Base-by-base conservation (phyloP, 2,113 vertebrate genomes). In the Oncorhynchus tshawytscha region DNA sequence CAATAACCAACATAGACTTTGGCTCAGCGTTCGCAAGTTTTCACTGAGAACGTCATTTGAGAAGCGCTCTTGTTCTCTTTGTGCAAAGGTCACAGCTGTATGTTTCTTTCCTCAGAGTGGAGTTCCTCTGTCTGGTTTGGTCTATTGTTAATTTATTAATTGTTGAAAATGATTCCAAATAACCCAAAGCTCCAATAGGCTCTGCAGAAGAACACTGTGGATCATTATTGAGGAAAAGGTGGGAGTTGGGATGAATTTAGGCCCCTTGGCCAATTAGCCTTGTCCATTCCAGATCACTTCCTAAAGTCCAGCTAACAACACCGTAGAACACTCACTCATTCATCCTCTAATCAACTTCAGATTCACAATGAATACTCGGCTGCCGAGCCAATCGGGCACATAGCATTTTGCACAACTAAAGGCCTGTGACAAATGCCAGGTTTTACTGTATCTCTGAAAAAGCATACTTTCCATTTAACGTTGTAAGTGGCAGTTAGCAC, bases 401-500 rank as follows among this genome's bases (percentile, higher is more conserved):
- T 71, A 7, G 75, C 57, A 49, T 78, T 80, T 39, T 67, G 54
- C 22, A 71, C 15, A 29, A 84, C 68, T 29, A 79, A 82, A 79
- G 77, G 81, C 64, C 25, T 13, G 34, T 49, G 60, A 9, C 22
- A 66, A 74, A 51, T 27, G 8, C 62, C 24, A 65, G 81, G 82
- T 78, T 85, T 64, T 12, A 13, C 57, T 65, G 12, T 34, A 34
- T 24, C 34, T 48, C 8, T 16, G 34, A 4, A 66, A 25, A 79
- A 85, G 66, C 29, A 31, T 0, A 29, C 45, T 78, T 72, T 84
- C 60, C 76, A 15, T 85, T 81, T 81, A 8, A 24, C 51, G 71
- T 67, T 68, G 70, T 72, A 73, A 85, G 79, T 79, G 71, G 68
- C 81, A 78, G 65, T 80, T 69, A 84, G 81, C 74, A 54, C 31